Base-by-base conservation (phyloP, 2,888 invertebrate genomes). In the Nymphalis polychloros region DNA sequence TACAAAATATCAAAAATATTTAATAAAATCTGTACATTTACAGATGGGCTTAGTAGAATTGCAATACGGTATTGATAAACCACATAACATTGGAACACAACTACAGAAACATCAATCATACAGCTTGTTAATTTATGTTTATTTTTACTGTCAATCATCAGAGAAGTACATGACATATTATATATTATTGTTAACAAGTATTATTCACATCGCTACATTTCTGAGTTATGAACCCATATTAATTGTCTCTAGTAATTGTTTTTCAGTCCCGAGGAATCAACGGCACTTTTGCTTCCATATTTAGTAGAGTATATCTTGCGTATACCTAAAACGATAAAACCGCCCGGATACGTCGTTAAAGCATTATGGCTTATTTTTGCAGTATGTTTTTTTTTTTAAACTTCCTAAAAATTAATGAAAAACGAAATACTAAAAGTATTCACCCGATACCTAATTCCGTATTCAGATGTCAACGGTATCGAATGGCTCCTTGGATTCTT, bases 331-430 rank as follows among this genome's bases (percentile, higher is more conserved):
- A 69, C 78, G 0, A 82, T 82, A 59, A 81, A 76, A n/a, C 88
- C 87, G 3, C 91, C 92, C 1, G 76, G 84, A 0, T 88, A 91
- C 69, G 89, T 92, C 65, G 81, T 89, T 57, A 92, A 92, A 79
- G 89, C 91, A 2, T 72, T 92, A 0, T 92, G 91, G 92, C 90
- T 92, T 8, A 88, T 92, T 2, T 90, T 90, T 74, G 89, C 92
- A 63, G 92, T 92, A 84, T 2, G 41, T 41, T 13, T 0, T 41
- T 41, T n/a, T 41, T 41, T 41, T 13, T 3, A 41, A 41, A 13
- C 41, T 41, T 41, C 41, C 13, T 0, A 8, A 41, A 13, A 41
- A 41, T 10, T 41, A 41, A 13, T 41, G 0, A 13, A 13, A 4
- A 13, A 41, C 13, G 13, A 13, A 13, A 13, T 41, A 13, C 13